A percentile compares a stretch with the other conserved stretches of the same genome.
Conservation (phyloP, 1,140 invertebrate species). For the Lepidotrigona ventralis region DNA sequence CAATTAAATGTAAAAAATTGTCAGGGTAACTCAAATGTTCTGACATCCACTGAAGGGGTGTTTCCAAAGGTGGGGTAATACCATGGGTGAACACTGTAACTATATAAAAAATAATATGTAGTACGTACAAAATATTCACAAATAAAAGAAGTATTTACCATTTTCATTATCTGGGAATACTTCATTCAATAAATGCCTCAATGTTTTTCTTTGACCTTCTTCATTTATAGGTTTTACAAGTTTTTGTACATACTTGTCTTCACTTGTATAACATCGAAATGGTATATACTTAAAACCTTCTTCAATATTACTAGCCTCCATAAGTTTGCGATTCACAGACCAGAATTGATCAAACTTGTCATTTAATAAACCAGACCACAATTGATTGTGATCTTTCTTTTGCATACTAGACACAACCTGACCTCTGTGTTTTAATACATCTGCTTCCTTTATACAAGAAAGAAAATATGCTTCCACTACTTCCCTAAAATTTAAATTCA, state of each 20-base stretch:
- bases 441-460: conserved; percentile 98
- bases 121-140: too few relatives aligned
- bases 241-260: conserved; percentile 87
- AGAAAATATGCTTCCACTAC: conserved; percentile 96
- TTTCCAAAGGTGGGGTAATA: conserved; percentile 91
- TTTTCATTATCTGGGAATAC: conserved; percentile 83
- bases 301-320: conserved; percentile 88
- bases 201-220: conserved; percentile 87
- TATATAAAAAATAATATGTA: conserved; percentile 79
- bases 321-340: conserved; percentile 96
- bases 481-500: conserved; percentile 84
- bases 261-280: conserved; percentile 92
- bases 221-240: conserved; percentile 88
- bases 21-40: conserved; percentile 99
- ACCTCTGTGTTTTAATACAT: conserved; percentile 96
- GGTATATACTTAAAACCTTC: conserved; percentile 96
- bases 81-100: conserved; percentile 93
- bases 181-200: conserved; percentile 87
- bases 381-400: conserved; percentile 97
- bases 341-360: conserved; percentile 99
- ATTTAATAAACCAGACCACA: conserved; percentile 97
- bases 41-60: conserved; percentile 98
- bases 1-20: conserved; percentile 96
- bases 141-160: conserved; percentile 70
- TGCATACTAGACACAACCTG: conserved; percentile 97